Percentiles rank a stretch among this genome's conserved stretches.
phyloP scores from a whole-genome alignment of 2,888 invertebrate species.

The Meganola albula region DNA sequence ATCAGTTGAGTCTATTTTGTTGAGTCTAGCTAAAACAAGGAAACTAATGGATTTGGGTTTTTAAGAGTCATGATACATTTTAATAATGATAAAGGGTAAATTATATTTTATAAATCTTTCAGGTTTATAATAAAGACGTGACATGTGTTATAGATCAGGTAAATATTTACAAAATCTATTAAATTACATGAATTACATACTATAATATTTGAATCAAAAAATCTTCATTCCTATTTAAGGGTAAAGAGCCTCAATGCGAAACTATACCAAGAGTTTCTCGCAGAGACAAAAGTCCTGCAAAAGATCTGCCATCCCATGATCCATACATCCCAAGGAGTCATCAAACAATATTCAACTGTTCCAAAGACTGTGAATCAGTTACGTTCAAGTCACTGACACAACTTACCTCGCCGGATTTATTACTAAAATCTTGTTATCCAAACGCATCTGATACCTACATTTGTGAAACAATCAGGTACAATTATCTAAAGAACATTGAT shows the following conservation, averaged over 20 bases:
- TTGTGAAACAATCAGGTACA: constrained; percentile 52
- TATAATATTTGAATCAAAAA: neutral
- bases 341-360: constrained; percentile 47
- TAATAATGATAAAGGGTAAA: constrained; percentile 4
- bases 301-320: constrained; percentile 49
- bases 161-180: constrained; percentile 15
- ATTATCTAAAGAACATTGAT: constrained; percentile 55
- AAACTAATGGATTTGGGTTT: too few species aligned
- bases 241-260: constrained; percentile 41
- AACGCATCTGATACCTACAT: constrained; percentile 30
- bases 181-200: neutral
- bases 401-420: constrained; percentile 36
- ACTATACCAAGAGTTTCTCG: constrained; percentile 28
- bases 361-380: constrained; percentile 41
- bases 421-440: constrained; percentile 44
- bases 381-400: constrained; percentile 47
- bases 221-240: constrained; percentile 41
- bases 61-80: neutral
- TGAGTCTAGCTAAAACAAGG: too few species aligned
- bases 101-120: constrained; percentile 30
- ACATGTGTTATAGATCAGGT: constrained; percentile 56
- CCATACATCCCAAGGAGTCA: constrained; percentile 56
- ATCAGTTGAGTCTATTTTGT: too few species aligned
- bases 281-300: constrained; percentile 23
- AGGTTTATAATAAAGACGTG: constrained; percentile 58